These are phyloP conservation scores for Cyphomyrus plagiostoma DNA, from an alignment of 2,113 vertebrate genomes.

Conservation along the genomic window DNA sequence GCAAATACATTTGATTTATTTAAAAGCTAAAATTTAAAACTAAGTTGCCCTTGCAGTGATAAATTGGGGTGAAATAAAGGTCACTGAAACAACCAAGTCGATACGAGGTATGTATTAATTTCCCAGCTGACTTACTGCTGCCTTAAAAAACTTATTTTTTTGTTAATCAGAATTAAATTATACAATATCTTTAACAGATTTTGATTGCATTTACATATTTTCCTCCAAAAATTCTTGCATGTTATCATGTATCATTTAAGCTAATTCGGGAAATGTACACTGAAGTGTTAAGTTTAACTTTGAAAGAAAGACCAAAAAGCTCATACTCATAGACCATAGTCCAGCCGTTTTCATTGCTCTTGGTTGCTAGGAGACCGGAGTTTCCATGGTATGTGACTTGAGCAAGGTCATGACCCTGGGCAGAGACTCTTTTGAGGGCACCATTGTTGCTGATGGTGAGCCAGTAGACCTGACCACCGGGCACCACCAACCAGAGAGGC, in stretches of 20 bases:
- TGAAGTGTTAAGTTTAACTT: background rate
- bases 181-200: background rate
- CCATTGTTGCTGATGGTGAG: slow-evolving; percentile 79
- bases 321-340: slow-evolving; percentile 85
- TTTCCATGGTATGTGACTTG: slow-evolving; percentile 82
- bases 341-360: slow-evolving; percentile 83
- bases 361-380: slow-evolving; percentile 76
- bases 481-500: slow-evolving; percentile 80
- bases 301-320: slow-evolving; percentile 19
- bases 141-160: background rate
- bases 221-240: background rate
- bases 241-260: background rate
- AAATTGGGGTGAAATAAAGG: slow-evolving; percentile 1
- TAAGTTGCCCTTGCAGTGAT: background rate
- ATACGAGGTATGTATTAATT: background rate
- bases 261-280: background rate
- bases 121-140: slow-evolving; percentile 6
- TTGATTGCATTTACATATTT: background rate
- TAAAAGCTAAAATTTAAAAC: background rate
- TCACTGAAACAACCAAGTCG: background rate
- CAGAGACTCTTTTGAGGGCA: slow-evolving; percentile 77
- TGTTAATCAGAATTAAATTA: background rate
- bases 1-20: background rate
- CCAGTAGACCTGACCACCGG: slow-evolving; percentile 80
- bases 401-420: slow-evolving; percentile 78